A percentile compares a stretch with the other conserved stretches of the same genome.
These are phyloP conservation scores for Osmoderma eremita DNA, from an alignment of 2,888 invertebrate species.

Conservation along the genomic window DNA sequence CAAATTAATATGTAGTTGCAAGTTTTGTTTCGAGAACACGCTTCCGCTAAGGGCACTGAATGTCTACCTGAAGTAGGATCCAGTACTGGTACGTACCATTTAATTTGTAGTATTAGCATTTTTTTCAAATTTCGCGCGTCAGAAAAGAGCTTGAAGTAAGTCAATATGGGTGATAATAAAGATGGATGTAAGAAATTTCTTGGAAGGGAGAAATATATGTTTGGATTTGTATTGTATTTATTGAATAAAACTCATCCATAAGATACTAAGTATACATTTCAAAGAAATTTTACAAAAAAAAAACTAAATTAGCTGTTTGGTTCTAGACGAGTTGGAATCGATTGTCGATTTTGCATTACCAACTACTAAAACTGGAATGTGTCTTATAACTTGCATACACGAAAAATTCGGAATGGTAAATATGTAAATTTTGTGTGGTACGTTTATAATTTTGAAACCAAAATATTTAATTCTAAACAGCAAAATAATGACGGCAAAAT, in stretches of 20 bases:
- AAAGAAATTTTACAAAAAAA: slow-evolving; percentile 13
- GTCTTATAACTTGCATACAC: slow-evolving; percentile 65
- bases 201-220: too few species aligned
- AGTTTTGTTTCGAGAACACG: slow-evolving; percentile 1
- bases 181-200: too few species aligned
- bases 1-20: too few species aligned
- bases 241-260: too few species aligned
- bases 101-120: too few species aligned
- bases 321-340: slow-evolving; percentile 26
- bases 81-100: slow-evolving; percentile 54
- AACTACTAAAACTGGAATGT: slow-evolving; percentile 57
- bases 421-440: slow-evolving; percentile 2
- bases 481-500: slow-evolving; percentile 43
- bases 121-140: too few species aligned
- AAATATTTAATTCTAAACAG: slow-evolving; percentile 38
- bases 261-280: too few species aligned
- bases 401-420: slow-evolving; percentile 65
- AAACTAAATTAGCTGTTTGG: not conserved
- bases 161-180: too few species aligned
- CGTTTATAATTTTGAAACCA: slow-evolving; percentile 3
- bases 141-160: too few species aligned
- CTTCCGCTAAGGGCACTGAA: slow-evolving; percentile 47
- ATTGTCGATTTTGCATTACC: slow-evolving; percentile 27
- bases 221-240: too few species aligned
- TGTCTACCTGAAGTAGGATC: slow-evolving; percentile 59